Conservation (phyloP, 1,140 invertebrate species). For the Rhyacophila brunnea region DNA sequence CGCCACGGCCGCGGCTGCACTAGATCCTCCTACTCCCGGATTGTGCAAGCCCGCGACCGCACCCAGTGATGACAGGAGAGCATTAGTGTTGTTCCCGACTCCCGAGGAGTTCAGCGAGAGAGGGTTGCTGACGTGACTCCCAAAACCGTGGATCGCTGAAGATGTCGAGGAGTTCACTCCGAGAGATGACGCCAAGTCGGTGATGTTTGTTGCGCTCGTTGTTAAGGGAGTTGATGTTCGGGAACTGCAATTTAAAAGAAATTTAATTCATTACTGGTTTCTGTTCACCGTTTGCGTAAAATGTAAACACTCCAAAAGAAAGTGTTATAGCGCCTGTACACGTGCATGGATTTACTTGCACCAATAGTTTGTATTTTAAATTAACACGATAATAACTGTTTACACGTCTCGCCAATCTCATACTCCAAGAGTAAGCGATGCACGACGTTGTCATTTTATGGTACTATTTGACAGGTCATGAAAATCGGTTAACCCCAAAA, state of each 20-base stretch:
- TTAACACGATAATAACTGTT: too few relatives aligned
- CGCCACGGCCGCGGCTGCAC: slow-evolving; percentile 44
- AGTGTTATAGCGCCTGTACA: too few relatives aligned
- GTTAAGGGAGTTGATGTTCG: slow-evolving; percentile 33
- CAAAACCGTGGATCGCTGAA: slow-evolving; percentile 2
- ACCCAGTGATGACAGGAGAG: slow-evolving; percentile 20
- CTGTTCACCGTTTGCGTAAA: too few relatives aligned
- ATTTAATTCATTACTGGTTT: too few relatives aligned
- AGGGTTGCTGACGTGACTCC: not conserved
- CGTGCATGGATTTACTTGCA: too few relatives aligned
- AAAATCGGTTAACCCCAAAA: too few relatives aligned
- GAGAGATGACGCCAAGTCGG: slow-evolving; percentile 25
- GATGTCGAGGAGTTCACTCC: not conserved
- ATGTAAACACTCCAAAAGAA: too few relatives aligned
- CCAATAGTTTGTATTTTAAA: too few relatives aligned
- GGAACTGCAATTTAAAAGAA: slow-evolving; percentile 16
- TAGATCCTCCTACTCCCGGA: slow-evolving; percentile 33
- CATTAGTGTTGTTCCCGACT: slow-evolving; percentile 1
- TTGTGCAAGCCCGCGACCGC: slow-evolving; percentile 30
- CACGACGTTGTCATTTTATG: too few relatives aligned
- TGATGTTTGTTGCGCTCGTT: slow-evolving; percentile 12
- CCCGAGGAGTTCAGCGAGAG: slow-evolving; percentile 1
- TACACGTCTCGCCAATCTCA: too few relatives aligned
- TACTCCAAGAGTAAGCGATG: too few relatives aligned
- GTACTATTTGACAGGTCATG: too few relatives aligned